A percentile compares a stretch with the other conserved stretches of the same genome.
These are phyloP conservation scores for Notothenia rossii DNA, from an alignment of 2,113 vertebrate species.

Conservation along the genomic window DNA sequence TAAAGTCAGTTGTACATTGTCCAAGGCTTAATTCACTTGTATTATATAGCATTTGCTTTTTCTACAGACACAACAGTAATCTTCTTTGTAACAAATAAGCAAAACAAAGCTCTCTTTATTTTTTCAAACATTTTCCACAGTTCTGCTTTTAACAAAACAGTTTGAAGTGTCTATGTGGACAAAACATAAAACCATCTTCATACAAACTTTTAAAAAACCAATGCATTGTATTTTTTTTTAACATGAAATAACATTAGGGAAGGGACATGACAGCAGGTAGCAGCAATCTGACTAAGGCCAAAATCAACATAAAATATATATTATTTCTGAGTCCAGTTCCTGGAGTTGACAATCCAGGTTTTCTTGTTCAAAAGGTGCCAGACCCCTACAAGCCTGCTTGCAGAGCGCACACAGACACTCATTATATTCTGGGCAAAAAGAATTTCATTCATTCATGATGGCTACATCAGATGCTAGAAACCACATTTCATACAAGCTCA, in stretches of 20 bases:
- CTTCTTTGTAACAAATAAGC: conserved; percentile 39
- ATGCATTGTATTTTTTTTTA: conserved; percentile 29
- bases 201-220: conserved; percentile 66
- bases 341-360: conserved; percentile 50
- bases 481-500: conserved; percentile 50
- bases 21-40: background rate
- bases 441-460: conserved; percentile 72
- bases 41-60: background rate
- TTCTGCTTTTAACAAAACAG: conserved; percentile 39
- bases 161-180: conserved; percentile 55
- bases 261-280: conserved; percentile 67
- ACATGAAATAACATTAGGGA: conserved; percentile 64
- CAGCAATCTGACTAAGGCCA: conserved; percentile 84
- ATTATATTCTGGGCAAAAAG: conserved; percentile 69
- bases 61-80: conserved; percentile 13
- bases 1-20: background rate
- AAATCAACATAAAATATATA: conserved; percentile 46
- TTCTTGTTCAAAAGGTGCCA: conserved; percentile 66
- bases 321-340: conserved; percentile 63
- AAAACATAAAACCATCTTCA: conserved; percentile 69
- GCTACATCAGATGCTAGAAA: conserved; percentile 47
- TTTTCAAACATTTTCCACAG: background rate
- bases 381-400: conserved; percentile 64
- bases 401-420: conserved; percentile 61
- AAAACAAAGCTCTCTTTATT: conserved; percentile 56